Base-by-base conservation (phyloP, 2,113 vertebrate species). In the Seriola rivoliana region DNA sequence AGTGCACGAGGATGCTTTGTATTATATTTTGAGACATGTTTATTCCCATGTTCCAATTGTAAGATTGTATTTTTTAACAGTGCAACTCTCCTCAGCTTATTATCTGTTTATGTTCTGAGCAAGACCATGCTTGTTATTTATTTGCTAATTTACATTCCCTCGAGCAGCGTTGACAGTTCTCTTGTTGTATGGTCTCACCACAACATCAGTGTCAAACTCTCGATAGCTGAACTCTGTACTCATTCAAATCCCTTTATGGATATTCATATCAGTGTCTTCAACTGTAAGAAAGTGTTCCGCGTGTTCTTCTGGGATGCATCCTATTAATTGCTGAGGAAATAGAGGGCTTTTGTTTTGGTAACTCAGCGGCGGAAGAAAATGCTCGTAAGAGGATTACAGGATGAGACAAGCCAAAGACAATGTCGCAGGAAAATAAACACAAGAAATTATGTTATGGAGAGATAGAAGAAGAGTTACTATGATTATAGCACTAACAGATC, bases 381-480 rank as follows among this genome's bases (percentile, higher is more conserved):
- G 8, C 62, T 71, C 21, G 3, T 89, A 89, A 90, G 83, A 88
- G 83, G 87, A 90, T 89, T 89, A 89, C 85, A 81, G 10, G 71
- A 78, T 66, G 42, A 84, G 75, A 86, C 78, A 72, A 82, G 64
- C 85, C 11, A 36, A 57, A 82, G 78, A 86, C 78, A 86, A 59
- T 58, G 75, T 84, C 62, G 81, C 52, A 38, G 23, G 60, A 81
- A 79, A 82, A 74, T 55, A 59, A 78, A 78, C 40, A 66, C 66
- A 32, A 66, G 40, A 44, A 75, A 44, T 40, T 75, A 36, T 38
- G 21, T 85, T 75, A 62, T 48, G 42, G n/a, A 60, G 55, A 62
- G 38, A 82, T 46, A 9, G 25, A 50, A 54, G 75, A 2, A 11
- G 1, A 3, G 42, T 75, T 82, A 48, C 52, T 67, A n/a, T 66